phyloP scores from a whole-genome alignment of 1,140 invertebrate genomes.

The Hermatobates lingyangjiaoensis region DNA sequence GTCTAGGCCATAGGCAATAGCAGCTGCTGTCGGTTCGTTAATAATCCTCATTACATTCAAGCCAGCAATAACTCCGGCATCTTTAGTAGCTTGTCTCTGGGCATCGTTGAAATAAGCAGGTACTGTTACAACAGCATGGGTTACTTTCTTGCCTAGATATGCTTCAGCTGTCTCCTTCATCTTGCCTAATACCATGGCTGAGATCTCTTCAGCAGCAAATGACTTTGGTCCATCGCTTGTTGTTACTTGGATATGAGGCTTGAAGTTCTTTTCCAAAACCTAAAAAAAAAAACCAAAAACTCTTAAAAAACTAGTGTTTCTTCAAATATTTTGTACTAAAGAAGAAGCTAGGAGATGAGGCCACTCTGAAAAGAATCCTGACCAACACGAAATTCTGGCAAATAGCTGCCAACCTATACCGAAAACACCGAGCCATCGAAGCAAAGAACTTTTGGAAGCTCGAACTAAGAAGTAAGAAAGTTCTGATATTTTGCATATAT shows the following conservation, averaged over 20 bases:
- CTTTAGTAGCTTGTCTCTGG: slow-evolving; percentile 91
- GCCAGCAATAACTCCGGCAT: slow-evolving; percentile 75
- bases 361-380: no score
- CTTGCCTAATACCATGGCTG: slow-evolving; percentile 90
- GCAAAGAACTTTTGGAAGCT: no score
- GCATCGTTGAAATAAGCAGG: slow-evolving; percentile 98
- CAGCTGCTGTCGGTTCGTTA: slow-evolving; percentile 99
- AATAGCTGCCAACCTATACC: no score
- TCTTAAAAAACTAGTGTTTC: no score
- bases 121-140: slow-evolving; percentile 96
- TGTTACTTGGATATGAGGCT: slow-evolving; percentile 65
- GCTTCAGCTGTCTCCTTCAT: slow-evolving; percentile 98
- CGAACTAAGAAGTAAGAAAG: no score
- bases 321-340: no score
- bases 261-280: slow-evolving; percentile 67
- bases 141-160: slow-evolving; percentile 87
- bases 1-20: slow-evolving; percentile 98
- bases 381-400: no score
- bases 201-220: slow-evolving; percentile 94
- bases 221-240: slow-evolving; percentile 54
- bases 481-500: no score
- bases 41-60: slow-evolving; percentile 97
- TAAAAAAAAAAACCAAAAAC: slow-evolving; percentile 34
- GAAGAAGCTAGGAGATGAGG: no score
- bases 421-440: no score